Base-by-base conservation (phyloP, 2,797 vertebrate genomes). In the Schizopygopsis malacanthus region DNA sequence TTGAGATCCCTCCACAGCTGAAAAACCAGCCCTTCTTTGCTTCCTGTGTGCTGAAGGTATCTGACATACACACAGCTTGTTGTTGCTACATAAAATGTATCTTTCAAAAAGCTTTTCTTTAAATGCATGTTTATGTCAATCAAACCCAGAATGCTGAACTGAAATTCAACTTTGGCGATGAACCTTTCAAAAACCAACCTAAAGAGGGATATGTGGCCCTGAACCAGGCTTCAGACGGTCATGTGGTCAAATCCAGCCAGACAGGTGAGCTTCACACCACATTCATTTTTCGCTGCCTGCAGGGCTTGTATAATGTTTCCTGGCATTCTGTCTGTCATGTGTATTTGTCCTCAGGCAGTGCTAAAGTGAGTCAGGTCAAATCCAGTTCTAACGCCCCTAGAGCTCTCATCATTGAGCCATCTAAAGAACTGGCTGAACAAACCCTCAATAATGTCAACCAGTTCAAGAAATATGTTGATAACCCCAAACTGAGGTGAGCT, bases 81-180 rank as follows among this genome's bases (percentile, higher is more conserved):
- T 8, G 12, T 41, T 59, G 9, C 25, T 33, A 33, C 0, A 0
- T 65, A 25, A 52, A 2, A 13, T 25, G 25, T 76, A 11, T 37
- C 8, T n/a, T 37, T n/a, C 25, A 28, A 3, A 2, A 41, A 41
- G 1, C 47, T 33, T 2, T n/a, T 84, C 20, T 37, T 47, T 1
- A 77, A 50, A 52, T 47, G 2, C 25, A 7, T 45, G 43, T 50
- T 50, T 50, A 16, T 77, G 8, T 39, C 22, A 39, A 71, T 85
- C 75, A 70, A 59, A 63, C 75, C 25, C 91, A 99, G 98, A 99
- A 99, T 87, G 98, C 96, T 77, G 98, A 99, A 88, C 92, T 99
- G 79, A 98, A 98, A 92, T 99, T 99, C 91, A 99, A 99, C 93
- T 99, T 99, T 69, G 98, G 98, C 81, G 97, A 96, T 81, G 98